phyloP scores from a whole-genome alignment of 2,113 vertebrate genomes.

The Pteronura brasiliensis region DNA sequence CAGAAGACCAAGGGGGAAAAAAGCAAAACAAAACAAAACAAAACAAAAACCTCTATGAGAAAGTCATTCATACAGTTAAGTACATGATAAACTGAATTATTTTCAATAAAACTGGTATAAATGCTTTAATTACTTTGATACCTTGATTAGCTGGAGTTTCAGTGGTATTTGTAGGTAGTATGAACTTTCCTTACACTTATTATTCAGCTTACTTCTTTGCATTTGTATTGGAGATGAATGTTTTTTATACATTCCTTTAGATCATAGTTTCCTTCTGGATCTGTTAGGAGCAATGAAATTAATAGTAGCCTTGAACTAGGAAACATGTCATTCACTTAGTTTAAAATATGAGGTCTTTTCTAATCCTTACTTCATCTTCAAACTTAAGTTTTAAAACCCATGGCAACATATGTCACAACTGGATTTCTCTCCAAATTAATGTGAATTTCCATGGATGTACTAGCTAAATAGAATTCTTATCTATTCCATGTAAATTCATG shows the following conservation, averaged over 20 bases:
- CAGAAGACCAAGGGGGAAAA: constrained; percentile 25
- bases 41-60: constrained; percentile 61
- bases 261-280: constrained; percentile 75
- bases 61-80: constrained; percentile 80
- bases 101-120: constrained; percentile 86
- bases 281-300: constrained; percentile 75
- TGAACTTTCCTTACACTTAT: constrained; percentile 70
- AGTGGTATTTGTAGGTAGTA: constrained; percentile 74
- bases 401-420: neutral
- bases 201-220: constrained; percentile 72
- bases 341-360: constrained; percentile 75
- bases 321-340: constrained; percentile 74
- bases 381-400: constrained; percentile 1
- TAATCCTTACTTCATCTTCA: constrained; percentile 40
- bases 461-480: neutral
- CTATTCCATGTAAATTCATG: neutral
- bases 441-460: neutral
- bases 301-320: constrained; percentile 73
- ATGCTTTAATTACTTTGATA: constrained; percentile 84
- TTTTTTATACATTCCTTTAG: constrained; percentile 72
- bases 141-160: constrained; percentile 83
- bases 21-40: constrained; percentile 22
- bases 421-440: neutral
- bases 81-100: constrained; percentile 84
- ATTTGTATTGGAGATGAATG: constrained; percentile 72